Base-by-base conservation (phyloP, 2,888 invertebrate species). In the Cantharis nigra region DNA sequence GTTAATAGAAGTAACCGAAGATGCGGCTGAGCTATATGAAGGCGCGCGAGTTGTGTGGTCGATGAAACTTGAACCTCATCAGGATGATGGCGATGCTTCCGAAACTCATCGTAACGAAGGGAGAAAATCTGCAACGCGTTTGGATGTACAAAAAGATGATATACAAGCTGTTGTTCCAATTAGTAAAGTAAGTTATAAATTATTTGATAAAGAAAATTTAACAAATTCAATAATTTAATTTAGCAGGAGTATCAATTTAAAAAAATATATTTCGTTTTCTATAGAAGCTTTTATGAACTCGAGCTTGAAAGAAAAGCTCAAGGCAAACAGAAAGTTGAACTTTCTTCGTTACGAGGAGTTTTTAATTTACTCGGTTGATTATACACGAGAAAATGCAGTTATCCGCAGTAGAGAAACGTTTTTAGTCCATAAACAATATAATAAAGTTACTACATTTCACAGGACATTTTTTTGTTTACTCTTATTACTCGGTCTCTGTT, bases 151-250 rank as follows among this genome's bases (percentile, higher is more conserved):
- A 87, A 97, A 97, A 87, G 97, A 97, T 87, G 97, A 97, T 86
- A 96, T 97, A 78, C 97, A 97, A 89, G 96, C 97, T 18, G 96
- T 98, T 13, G 91, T 98, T 23, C 97, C 97, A 14, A 97, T 98
- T 87, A 96, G 97, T 77, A 97, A 97, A 94, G 97, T 97, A 89
- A 87, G 86, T 64, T 13, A n/a, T 62, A 10, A 33, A 70, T 18
- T 14, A 70, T 13, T 26, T 69, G 23, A 5, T 49, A 13, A 49
- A 49, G 9, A n/a, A 3, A 49, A n/a, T n/a, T 49, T 49, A n/a
- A 13, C 33, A 33, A 49, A 49, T 49, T 49, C 5, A 7, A n/a
- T 49, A 49, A n/a, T 49, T n/a, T 0, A n/a, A 14, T 7, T 16
- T 16, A 5, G 16, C 16, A 16, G 16, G 16, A 16, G 7, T 69